These are phyloP conservation scores for Morpho deidamia DNA, from an alignment of 2,888 invertebrate genomes.

Conservation along the genomic window DNA sequence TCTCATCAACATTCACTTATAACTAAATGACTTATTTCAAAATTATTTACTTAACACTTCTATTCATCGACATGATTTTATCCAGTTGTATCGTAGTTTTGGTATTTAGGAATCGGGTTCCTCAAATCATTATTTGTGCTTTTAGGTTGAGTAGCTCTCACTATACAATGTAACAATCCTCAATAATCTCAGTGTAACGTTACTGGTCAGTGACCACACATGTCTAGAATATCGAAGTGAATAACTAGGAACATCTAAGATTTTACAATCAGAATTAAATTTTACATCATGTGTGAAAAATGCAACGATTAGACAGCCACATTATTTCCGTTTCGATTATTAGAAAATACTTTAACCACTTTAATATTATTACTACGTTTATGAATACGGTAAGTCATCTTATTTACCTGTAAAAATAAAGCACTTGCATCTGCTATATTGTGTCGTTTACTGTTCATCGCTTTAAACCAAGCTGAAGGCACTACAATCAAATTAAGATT, in stretches of 20 bases:
- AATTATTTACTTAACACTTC: slow-evolving; percentile 73
- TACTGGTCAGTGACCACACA: slow-evolving; percentile 53
- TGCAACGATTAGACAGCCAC: slow-evolving; percentile 73
- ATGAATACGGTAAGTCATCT: slow-evolving; percentile 68
- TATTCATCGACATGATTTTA: slow-evolving; percentile 63
- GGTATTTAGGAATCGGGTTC: slow-evolving; percentile 63
- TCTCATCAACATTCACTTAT: slow-evolving; percentile 65
- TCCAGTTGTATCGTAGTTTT: slow-evolving; percentile 58
- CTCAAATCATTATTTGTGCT: slow-evolving; percentile 59
- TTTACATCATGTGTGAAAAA: slow-evolving; percentile 63
- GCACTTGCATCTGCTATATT: slow-evolving; percentile 68
- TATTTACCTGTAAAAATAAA: slow-evolving; percentile 74
- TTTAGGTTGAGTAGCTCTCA: slow-evolving; percentile 36
- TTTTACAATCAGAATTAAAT: slow-evolving; percentile 44
- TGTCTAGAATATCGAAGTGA: slow-evolving; percentile 55
- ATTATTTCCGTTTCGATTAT: slow-evolving; percentile 52
- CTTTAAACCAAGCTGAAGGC: slow-evolving; percentile 72
- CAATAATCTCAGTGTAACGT: slow-evolving; percentile 45
- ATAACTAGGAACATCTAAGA: slow-evolving; percentile 67
- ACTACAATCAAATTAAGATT: slow-evolving; percentile 71
- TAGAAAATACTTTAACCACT: slow-evolving; percentile 67
- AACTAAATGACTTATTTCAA: slow-evolving; percentile 64
- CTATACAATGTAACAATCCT: slow-evolving; percentile 36
- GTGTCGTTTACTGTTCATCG: slow-evolving; percentile 52
- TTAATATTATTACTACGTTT: slow-evolving; percentile 65